Evolutionary conservation across 2,888 invertebrate species (phyloP).

Genomic region (Nymphalis polychloros): DNA sequence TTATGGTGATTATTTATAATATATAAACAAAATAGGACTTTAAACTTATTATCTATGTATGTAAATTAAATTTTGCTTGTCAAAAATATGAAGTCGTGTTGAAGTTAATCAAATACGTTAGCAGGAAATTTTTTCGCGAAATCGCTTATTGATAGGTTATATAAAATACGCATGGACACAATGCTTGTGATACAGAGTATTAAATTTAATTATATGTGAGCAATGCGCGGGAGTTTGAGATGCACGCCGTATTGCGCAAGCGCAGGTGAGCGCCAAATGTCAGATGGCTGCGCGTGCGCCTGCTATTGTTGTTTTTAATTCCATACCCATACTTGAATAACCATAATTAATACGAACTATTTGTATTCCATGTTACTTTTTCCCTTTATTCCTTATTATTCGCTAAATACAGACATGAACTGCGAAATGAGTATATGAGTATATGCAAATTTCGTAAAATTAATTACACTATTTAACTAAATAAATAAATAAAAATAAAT

Average conservation of each 20-base stretch:
- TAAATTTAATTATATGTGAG: slow-evolving; percentile 36
- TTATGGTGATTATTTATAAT: no score
- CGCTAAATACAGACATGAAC: no score
- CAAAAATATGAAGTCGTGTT: background rate
- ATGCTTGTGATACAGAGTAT: slow-evolving; percentile 40
- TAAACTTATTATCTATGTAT: no score
- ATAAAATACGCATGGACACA: slow-evolving; percentile 35
- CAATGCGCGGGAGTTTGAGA: slow-evolving; percentile 46
- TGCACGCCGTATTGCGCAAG: slow-evolving; percentile 44
- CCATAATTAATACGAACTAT: slow-evolving; percentile 21
- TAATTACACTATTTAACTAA: no score
- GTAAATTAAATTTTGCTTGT: background rate
- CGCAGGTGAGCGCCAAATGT: slow-evolving; percentile 49
- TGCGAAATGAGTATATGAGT: no score
- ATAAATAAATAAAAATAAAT: no score
- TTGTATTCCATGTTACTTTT: slow-evolving; percentile 23
- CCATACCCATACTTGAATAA: slow-evolving; percentile 22
- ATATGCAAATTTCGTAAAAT: no score
- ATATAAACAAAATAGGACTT: no score
- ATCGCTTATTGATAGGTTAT: slow-evolving; percentile 30
- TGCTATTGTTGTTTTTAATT: slow-evolving; percentile 41
- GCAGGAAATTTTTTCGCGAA: slow-evolving; percentile 13
- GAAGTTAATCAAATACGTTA: slow-evolving; percentile 1
- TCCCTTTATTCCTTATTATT: background rate
- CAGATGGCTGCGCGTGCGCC: slow-evolving; percentile 50